These are phyloP conservation scores for Myathropa florea DNA, from an alignment of 2,888 invertebrate species.

Conservation along the genomic window DNA sequence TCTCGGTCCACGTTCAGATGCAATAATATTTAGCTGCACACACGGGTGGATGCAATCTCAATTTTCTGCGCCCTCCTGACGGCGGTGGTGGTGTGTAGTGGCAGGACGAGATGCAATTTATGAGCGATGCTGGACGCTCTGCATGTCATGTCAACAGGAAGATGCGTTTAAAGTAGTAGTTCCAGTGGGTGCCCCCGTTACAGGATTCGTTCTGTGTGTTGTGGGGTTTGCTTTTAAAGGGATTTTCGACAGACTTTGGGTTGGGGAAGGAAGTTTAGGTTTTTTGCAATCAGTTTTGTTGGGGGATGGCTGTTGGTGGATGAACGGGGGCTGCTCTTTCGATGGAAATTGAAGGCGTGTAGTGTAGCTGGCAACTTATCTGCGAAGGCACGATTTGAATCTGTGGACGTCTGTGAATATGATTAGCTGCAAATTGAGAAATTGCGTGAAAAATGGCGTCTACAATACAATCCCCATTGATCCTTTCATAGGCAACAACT, in stretches of 20 bases:
- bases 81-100: not conserved
- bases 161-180: conserved; percentile 25
- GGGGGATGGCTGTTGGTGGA: too few species aligned
- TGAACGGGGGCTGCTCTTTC: too few species aligned
- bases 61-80: conserved; percentile 11
- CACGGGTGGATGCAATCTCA: conserved; percentile 28
- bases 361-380: too few species aligned
- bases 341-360: too few species aligned
- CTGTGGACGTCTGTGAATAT: too few species aligned
- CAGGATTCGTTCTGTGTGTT: too few species aligned
- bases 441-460: too few species aligned
- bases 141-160: conserved; percentile 8
- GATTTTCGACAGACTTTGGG: not conserved
- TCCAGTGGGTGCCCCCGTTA: not conserved
- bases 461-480: too few species aligned
- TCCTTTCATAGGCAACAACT: too few species aligned
- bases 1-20: conserved; percentile 19
- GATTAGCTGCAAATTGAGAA: too few species aligned
- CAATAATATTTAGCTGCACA: conserved; percentile 51
- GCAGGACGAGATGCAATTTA: conserved; percentile 22
- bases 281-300: too few species aligned
- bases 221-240: not conserved
- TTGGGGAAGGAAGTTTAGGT: not conserved
- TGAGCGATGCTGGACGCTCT: conserved; percentile 2
- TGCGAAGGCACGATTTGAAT: too few species aligned